These are phyloP conservation scores for Lerista edwardsae DNA, from an alignment of 2,797 vertebrate genomes.

Conservation along the genomic window DNA sequence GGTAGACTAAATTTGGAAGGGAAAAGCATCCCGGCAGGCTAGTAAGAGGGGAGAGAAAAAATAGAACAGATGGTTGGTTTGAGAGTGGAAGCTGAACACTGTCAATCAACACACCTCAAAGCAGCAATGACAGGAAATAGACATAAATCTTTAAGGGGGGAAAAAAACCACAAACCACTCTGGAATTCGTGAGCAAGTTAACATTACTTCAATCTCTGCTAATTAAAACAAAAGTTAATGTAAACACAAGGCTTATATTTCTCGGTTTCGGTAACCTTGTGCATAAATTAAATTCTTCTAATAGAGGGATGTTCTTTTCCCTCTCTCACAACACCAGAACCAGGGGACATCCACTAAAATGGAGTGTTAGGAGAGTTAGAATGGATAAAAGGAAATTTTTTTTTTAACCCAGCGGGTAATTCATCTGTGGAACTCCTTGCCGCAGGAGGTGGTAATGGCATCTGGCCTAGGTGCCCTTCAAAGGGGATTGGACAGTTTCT, in stretches of 20 bases:
- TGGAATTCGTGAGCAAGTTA: background rate
- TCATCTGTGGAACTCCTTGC: too few relatives aligned
- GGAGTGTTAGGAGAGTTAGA: too few relatives aligned
- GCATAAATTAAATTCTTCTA: background rate
- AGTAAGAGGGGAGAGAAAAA: constrained; percentile 25
- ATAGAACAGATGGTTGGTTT: constrained; percentile 6
- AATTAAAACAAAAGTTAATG: constrained; percentile 18
- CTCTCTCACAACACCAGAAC: too few relatives aligned
- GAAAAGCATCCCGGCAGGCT: background rate
- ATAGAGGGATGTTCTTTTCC: too few relatives aligned
- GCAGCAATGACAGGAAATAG: background rate
- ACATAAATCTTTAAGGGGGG: background rate
- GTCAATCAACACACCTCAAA: constrained; percentile 1
- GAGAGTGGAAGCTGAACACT: background rate
- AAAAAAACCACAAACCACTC: too few relatives aligned
- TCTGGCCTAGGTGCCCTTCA: too few relatives aligned
- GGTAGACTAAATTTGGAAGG: constrained; percentile 10
- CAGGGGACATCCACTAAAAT: too few relatives aligned
- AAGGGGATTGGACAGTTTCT: too few relatives aligned
- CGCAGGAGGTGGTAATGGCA: too few relatives aligned
- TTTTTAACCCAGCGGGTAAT: too few relatives aligned
- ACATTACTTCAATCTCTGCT: constrained; percentile 12
- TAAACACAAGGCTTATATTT: background rate
- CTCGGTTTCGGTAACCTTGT: background rate
- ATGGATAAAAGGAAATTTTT: too few relatives aligned